Evolutionary conservation across 1,140 invertebrate species (phyloP).

Genomic region (Drosophila cardini): DNA sequence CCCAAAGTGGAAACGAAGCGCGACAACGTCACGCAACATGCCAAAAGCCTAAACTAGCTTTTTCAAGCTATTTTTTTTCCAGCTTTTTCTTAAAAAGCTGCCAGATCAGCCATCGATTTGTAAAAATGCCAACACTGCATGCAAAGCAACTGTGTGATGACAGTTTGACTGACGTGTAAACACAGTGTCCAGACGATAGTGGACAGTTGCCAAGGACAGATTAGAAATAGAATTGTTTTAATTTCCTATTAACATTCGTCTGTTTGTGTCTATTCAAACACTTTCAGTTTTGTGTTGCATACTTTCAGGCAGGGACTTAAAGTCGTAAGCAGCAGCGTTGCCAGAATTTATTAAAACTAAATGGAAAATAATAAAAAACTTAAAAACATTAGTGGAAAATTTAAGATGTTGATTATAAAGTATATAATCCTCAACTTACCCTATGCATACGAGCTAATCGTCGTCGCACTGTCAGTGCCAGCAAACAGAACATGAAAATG

Average conservation of each 20-base stretch:
- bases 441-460: slow-evolving; percentile 39
- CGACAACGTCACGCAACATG: slow-evolving; percentile 54
- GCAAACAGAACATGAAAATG: slow-evolving; percentile 58
- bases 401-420: background rate
- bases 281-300: slow-evolving; percentile 8
- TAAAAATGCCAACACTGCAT: background rate
- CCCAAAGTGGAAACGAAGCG: slow-evolving; percentile 33
- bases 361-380: no score
- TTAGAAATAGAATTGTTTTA: slow-evolving; percentile 18
- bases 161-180: slow-evolving; percentile 25
- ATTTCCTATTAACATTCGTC: background rate
- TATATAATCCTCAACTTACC: slow-evolving; percentile 45
- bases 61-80: no score
- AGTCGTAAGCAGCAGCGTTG: background rate
- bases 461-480: slow-evolving; percentile 46
- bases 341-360: slow-evolving; percentile 4
- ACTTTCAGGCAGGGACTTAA: slow-evolving; percentile 8
- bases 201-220: background rate
- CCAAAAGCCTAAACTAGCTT: no score
- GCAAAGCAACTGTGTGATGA: slow-evolving; percentile 34
- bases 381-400: no score
- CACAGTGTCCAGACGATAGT: background rate
- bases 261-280: background rate
- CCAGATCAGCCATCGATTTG: no score
- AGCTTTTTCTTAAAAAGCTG: no score